Base-by-base conservation (phyloP, 2,888 invertebrate species). In the Epinotia bilunana region DNA sequence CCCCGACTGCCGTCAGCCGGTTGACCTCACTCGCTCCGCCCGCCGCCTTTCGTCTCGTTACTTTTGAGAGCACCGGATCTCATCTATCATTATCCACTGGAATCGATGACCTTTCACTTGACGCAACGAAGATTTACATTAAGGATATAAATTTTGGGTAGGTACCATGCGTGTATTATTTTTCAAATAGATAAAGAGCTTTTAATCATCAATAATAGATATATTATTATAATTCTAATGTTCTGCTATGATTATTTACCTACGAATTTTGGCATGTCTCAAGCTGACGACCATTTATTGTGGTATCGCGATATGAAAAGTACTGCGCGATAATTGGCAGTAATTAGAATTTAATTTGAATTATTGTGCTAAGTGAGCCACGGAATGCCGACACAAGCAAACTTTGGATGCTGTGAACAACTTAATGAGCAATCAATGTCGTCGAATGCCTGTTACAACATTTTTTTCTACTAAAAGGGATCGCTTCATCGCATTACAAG, bases 81-180 rank as follows among this genome's bases (percentile, higher is more conserved):
- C 90, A 91, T 91, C 88, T 86, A 91, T 91, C 91, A 92, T 91
- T 87, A 89, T 88, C 82, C 82, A 83, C 80, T 80, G 82, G 81
- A 84, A 82, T 84, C 86, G 82, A 84, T 86, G 88, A 85, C 86
- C 87, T 88, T 88, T 86, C 83, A 84, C 83, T 84, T 84, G 86
- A 86, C 83, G 82, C 74, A 61, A 74, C 76, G 79, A 79, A 83
- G 83, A 85, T 86, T 83, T 86, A 80, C 80, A 77, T 79, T 79
- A 78, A 80, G 78, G 82, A 83, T 83, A 79, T 83, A 80, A 82
- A 77, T 78, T 80, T 64, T 53, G 64, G 46, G n/a, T 70, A 60
- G 57, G n/a, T 74, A 55, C 33, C 46, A 58, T 64, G 57, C 57
- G 64, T 28, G 63, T 49, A 28, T 72, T 64, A 11, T 18, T 33